phyloP scores from a whole-genome alignment of 2,888 invertebrate species.

The Leucophenga maculata region DNA sequence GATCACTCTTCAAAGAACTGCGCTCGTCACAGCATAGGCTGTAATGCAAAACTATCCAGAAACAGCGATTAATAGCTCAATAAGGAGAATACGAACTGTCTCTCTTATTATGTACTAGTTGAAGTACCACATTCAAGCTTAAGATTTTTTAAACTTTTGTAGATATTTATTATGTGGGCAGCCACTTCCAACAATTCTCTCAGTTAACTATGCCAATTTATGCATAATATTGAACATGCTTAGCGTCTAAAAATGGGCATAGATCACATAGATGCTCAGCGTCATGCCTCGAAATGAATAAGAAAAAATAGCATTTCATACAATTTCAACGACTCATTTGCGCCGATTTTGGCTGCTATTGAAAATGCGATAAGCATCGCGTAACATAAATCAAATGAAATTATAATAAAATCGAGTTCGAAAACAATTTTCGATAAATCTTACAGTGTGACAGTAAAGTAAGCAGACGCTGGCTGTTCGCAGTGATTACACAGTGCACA shows the following conservation, averaged over 20 bases:
- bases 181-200: too few relatives aligned
- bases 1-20: too few relatives aligned
- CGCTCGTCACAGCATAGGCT: too few relatives aligned
- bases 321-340: not conserved
- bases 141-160: too few relatives aligned
- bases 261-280: not conserved
- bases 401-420: slow-evolving; percentile 2
- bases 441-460: too few relatives aligned
- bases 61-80: too few relatives aligned
- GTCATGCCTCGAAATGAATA: not conserved
- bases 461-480: not conserved
- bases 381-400: not conserved
- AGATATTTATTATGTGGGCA: not conserved
- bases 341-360: not conserved
- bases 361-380: slow-evolving; percentile 1
- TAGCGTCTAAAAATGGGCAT: not conserved
- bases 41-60: too few relatives aligned
- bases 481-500: slow-evolving; percentile 13
- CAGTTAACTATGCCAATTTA: not conserved
- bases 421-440: too few relatives aligned
- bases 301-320: too few relatives aligned
- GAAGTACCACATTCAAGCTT: too few relatives aligned
- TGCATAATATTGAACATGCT: not conserved
- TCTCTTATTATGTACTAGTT: too few relatives aligned
- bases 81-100: too few relatives aligned